Percentiles rank a stretch among this genome's conserved stretches.
These are phyloP conservation scores for Ramazzottius varieornatus DNA, from an alignment of 2,888 invertebrate species.

Conservation along the genomic window DNA sequence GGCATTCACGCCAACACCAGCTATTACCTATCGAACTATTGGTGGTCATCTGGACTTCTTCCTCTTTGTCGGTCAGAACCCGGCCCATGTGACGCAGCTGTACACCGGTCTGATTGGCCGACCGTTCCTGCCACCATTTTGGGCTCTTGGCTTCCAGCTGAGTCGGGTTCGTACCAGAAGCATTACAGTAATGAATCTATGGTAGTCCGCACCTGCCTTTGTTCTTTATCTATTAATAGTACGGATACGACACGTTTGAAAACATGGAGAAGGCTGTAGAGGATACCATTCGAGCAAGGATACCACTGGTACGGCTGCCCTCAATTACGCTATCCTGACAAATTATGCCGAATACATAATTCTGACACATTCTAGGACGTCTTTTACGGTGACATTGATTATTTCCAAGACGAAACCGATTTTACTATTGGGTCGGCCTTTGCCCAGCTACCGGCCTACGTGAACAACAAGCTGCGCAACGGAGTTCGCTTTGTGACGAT, in stretches of 20 bases:
- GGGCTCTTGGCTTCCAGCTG: conserved; percentile 19
- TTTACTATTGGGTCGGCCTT: neutral
- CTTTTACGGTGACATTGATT: conserved; percentile 2
- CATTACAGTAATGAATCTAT: neutral
- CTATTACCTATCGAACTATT: conserved; percentile 11
- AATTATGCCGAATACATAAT: neutral
- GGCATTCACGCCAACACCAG: neutral
- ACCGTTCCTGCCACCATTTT: conserved; percentile 18
- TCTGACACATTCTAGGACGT: neutral
- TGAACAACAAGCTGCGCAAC: neutral
- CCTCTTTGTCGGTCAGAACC: conserved; percentile 17
- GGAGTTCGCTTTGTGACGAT: neutral
- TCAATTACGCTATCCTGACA: neutral
- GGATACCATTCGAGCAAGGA: conserved; percentile 18
- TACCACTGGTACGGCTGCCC: conserved; percentile 16
- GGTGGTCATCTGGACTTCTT: conserved; percentile 18
- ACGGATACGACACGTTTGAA: conserved; percentile 9
- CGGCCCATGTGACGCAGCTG: conserved; percentile 14
- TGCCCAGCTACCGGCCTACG: neutral
- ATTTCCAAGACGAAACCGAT: neutral
- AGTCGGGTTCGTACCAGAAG: conserved; percentile 5
- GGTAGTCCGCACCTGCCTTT: neutral
- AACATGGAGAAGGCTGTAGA: conserved; percentile 14
- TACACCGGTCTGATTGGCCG: conserved; percentile 13
- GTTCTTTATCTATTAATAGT: conserved; percentile 4